Evolutionary conservation across 2,113 vertebrate genomes (phyloP).

Genomic region (Corythoichthys haematopterus): DNA sequence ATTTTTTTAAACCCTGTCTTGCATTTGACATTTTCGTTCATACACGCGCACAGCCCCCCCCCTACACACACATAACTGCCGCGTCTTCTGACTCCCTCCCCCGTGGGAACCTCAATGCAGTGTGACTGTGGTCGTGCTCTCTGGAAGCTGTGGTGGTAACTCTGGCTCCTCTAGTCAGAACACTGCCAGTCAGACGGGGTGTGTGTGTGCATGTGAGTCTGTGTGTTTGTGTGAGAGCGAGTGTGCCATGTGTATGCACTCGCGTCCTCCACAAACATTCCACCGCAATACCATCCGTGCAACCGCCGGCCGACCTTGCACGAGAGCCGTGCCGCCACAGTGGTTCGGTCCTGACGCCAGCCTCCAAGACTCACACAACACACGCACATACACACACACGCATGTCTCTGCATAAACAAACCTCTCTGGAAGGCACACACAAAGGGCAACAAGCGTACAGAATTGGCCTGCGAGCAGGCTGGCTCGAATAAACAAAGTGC

Average conservation of each 20-base stretch:
- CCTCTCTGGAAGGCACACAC: constrained; percentile 28
- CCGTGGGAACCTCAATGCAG: constrained; percentile 72
- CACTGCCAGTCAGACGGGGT: constrained; percentile 3
- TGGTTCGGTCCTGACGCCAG: constrained; percentile 65
- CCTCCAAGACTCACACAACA: constrained; percentile 51
- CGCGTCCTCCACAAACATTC: constrained; percentile 64
- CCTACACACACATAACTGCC: background rate
- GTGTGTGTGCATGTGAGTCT: constrained; percentile 8
- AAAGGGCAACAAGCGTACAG: background rate
- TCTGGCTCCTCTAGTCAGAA: constrained; percentile 60
- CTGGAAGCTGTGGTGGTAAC: constrained; percentile 73
- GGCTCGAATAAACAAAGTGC: constrained; percentile 60
- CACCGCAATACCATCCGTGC: constrained; percentile 62
- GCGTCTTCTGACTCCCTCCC: constrained; percentile 42
- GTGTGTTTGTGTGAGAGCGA: constrained; percentile 38
- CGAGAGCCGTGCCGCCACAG: constrained; percentile 64
- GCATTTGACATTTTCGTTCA: background rate
- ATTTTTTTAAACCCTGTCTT: background rate
- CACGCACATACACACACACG: constrained; percentile 34
- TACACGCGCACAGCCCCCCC: background rate
- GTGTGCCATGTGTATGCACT: constrained; percentile 32
- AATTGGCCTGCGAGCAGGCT: constrained; percentile 31
- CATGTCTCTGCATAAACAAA: constrained; percentile 49
- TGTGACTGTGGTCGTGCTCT: constrained; percentile 73
- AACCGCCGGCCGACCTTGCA: constrained; percentile 64